Evolutionary conservation across 2,888 invertebrate genomes (phyloP), one percentile per base, ranked within the genome.

Genomic region (Zeuzera pyrina): DNA sequence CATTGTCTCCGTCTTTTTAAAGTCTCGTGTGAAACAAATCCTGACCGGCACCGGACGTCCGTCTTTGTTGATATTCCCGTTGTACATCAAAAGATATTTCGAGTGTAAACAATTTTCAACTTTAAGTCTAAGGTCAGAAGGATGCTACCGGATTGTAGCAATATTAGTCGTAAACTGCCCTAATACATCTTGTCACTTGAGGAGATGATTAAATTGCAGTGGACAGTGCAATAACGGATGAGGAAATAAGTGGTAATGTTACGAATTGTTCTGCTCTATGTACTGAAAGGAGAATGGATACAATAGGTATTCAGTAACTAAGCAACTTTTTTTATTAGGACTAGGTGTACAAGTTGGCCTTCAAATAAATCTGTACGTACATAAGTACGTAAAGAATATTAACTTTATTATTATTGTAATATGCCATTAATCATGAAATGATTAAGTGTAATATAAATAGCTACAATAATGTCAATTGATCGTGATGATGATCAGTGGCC

Each of bases 31-130:
- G 79, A 78, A 79, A 78, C 71, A 72, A 81, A 79, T 79, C 79
- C 81, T 79, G 78, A 79, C 83, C 83, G 81, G 81, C 71, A 79
- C 76, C 83, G 83, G 83, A 83, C 81, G 69, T 83, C 83, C 83
- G 83, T 77, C 81, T 81, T 78, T 73, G 77, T 72, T 73, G 74
- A 78, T 79, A 77, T 81, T 79, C 79, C 78, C 72, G 72, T 78
- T 72, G 72, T 57, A 81, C 81, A 68, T 81, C 81, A 81, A 81
- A 81, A 76, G 69, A 72, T 73, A 53, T 56, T 53, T 54, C 35
- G 31, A 46, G 43, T 42, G 34, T 36, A 62, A 54, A 56, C 64
- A 49, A 69, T 52, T 61, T 65, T 68, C 54, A 60, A 71, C 77
- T 65, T 65, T 78, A 76, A 49, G 47, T 29, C 35, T 39, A 29